These are phyloP conservation scores for Drosophila navojoa DNA, from an alignment of 1,140 invertebrate genomes.

Conservation along the genomic window DNA sequence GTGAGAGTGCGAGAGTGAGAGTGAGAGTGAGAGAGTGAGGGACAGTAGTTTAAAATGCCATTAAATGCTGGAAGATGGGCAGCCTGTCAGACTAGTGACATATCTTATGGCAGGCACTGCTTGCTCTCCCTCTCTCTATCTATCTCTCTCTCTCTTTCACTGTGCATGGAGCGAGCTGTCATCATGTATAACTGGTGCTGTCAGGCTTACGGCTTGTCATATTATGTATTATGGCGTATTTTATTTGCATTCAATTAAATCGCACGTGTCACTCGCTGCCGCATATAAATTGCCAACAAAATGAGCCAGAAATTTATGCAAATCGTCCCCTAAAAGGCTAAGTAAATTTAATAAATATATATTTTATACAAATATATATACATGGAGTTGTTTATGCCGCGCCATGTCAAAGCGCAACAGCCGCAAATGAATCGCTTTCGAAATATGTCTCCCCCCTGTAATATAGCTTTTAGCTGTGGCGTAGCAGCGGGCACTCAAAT, in stretches of 20 bases:
- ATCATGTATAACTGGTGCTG: slow-evolving; percentile 78
- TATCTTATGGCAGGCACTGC: slow-evolving; percentile 39
- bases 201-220: slow-evolving; percentile 79
- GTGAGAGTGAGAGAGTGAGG: slow-evolving; percentile 1
- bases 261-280: slow-evolving; percentile 67
- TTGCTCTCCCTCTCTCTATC: slow-evolving; percentile 2
- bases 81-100: slow-evolving; percentile 44
- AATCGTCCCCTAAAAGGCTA: slow-evolving; percentile 37
- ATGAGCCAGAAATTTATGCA: slow-evolving; percentile 75
- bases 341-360: slow-evolving; percentile 19
- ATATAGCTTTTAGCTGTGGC: neutral
- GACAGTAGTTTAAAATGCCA: slow-evolving; percentile 76
- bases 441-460: too few relatives aligned
- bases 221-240: slow-evolving; percentile 78
- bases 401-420: slow-evolving; percentile 25
- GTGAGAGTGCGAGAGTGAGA: neutral
- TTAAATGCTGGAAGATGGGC: slow-evolving; percentile 62
- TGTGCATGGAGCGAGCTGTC: slow-evolving; percentile 55
- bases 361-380: slow-evolving; percentile 17
- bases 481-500: neutral
- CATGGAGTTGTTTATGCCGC: slow-evolving; percentile 46
- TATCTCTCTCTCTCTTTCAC: slow-evolving; percentile 20
- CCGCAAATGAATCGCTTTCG: neutral
- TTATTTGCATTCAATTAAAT: slow-evolving; percentile 83
- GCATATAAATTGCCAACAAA: slow-evolving; percentile 78